phyloP scores from a whole-genome alignment of 2,113 vertebrate species.

The Nibea albiflora region DNA sequence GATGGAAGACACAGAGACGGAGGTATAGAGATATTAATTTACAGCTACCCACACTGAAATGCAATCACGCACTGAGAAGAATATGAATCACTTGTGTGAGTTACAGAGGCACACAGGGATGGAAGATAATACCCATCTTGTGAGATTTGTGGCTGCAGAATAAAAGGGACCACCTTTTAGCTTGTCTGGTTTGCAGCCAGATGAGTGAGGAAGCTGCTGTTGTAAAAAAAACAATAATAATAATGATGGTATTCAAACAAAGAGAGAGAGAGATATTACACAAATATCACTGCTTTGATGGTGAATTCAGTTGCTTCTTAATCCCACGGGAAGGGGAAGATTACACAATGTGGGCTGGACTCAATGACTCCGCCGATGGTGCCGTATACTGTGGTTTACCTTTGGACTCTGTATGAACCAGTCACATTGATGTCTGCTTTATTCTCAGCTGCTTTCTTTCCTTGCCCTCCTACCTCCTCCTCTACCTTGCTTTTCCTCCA shows the following conservation, averaged over 20 bases:
- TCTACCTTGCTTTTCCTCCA: background rate
- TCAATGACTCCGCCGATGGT: constrained; percentile 16
- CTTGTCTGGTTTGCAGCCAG: constrained; percentile 24
- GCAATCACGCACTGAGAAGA: constrained; percentile 47
- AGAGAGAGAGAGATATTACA: constrained; percentile 32
- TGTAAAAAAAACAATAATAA: background rate
- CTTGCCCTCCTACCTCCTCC: background rate
- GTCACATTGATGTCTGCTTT: constrained; percentile 12
- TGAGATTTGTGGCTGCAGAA: constrained; percentile 50
- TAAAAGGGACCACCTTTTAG: constrained; percentile 46
- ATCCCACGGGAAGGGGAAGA: constrained; percentile 43
- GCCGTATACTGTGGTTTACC: constrained; percentile 46
- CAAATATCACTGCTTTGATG: constrained; percentile 42
- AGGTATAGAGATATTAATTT: constrained; percentile 50
- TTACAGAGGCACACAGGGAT: constrained; percentile 26
- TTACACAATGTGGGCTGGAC: constrained; percentile 42
- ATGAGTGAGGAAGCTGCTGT: constrained; percentile 27
- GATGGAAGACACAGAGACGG: constrained; percentile 46
- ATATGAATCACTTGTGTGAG: constrained; percentile 48
- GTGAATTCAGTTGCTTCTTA: constrained; percentile 28
- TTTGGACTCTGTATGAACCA: constrained; percentile 65
- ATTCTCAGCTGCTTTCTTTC: background rate
- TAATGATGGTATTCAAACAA: constrained; percentile 40
- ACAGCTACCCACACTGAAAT: constrained; percentile 48
- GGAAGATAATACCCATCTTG: constrained; percentile 51